phyloP scores from a whole-genome alignment of 1,140 invertebrate genomes.

The Thaumetopoea pityocampa region DNA sequence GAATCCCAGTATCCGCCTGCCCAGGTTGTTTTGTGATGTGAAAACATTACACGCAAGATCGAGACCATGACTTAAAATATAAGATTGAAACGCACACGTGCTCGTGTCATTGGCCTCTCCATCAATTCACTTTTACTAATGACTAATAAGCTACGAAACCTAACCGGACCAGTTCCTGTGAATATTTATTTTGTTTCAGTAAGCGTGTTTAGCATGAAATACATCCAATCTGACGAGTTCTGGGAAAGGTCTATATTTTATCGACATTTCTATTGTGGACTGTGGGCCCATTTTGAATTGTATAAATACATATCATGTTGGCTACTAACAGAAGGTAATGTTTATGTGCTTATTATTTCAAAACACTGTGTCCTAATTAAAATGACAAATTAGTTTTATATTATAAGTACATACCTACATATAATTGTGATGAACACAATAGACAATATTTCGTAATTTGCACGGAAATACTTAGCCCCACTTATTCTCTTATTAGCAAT shows the following conservation, averaged over 20 bases:
- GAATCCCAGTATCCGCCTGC: too few species aligned
- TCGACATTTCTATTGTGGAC: constrained; percentile 81
- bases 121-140: too few species aligned
- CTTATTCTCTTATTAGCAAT: too few species aligned
- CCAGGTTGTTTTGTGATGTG: too few species aligned
- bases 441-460: too few species aligned
- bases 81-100: constrained; percentile 4
- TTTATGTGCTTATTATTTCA: neutral
- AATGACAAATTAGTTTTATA: neutral
- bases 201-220: constrained; percentile 80
- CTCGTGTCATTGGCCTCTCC: too few species aligned
- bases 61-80: too few species aligned
- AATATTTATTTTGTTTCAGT: constrained; percentile 59
- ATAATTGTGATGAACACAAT: constrained; percentile 1
- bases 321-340: constrained; percentile 88
- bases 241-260: constrained; percentile 77
- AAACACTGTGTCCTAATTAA: neutral
- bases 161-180: too few species aligned
- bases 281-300: constrained; percentile 90
- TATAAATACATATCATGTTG: constrained; percentile 96
- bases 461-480: too few species aligned
- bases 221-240: constrained; percentile 82
- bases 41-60: too few species aligned
- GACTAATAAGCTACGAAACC: too few species aligned
- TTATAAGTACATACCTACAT: constrained; percentile 6